Base-by-base conservation (phyloP, 1,140 invertebrate genomes). In the Saccostrea cuccullata region DNA sequence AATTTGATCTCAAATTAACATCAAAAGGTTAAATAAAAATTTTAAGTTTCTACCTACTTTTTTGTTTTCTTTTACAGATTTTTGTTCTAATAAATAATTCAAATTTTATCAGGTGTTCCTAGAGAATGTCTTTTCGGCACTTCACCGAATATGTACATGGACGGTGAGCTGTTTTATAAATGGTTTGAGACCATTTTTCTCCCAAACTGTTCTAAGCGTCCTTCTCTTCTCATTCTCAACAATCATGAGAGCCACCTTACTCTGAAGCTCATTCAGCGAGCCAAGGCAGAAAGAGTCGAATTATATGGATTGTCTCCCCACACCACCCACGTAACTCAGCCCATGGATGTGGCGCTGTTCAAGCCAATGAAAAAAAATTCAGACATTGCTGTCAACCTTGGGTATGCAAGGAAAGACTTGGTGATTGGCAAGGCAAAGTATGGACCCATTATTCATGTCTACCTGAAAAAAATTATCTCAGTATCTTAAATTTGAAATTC, bases 201-300 rank as follows among this genome's bases (percentile, higher is more conserved):
- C n/a, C 12, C 13, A 47, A 15, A 26, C 26, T 9, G 26, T 87
- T 87, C 30, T n/a, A 36, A 82, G 20, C 5, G 85, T 20, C 86
- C 86, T 55, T 40, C 58, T 15, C 20, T 55, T 9, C 4, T 82
- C 1, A 36, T 87, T 8, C 67, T 87, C 20, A 70, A 87, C 55
- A 87, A 87, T 82, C 86, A 82, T 58, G 86, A 87, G 11, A 82
- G 20, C 20, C 70, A 87, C 58, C 40, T 87, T 12, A 82, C 23
- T 58, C 17, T 87, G 5, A 47, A 56, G 13, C n/a, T 58, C 4
- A 40, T 87, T 13, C 55, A 87, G 26, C 20, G 23, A 11, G 70
- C 86, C 4, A 87, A 30, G 30, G 70, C 56, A 55, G 55, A 82
- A 2, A 20, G 36, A 20, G 73, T 87, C 4, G 47, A 64, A 5